Evolutionary conservation across 2,797 vertebrate species (phyloP).

Genomic region (Micromesistius poutassou): DNA sequence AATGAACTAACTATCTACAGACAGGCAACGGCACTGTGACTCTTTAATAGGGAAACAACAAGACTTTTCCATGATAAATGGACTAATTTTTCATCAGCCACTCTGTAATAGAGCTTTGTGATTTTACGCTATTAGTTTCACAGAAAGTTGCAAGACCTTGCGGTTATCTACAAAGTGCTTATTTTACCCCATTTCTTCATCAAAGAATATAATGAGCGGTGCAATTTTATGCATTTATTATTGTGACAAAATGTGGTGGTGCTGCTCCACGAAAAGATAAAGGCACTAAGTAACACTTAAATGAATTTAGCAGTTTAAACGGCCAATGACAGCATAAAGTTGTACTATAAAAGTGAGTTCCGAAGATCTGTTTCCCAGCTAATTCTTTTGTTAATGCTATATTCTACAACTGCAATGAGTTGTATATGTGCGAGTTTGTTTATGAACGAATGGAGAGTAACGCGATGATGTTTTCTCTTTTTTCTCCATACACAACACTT

Average conservation of each 20-base stretch:
- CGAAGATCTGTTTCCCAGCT: constrained; percentile 52
- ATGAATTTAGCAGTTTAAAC: constrained; percentile 58
- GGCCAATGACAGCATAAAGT: constrained; percentile 50
- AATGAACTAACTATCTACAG: background rate
- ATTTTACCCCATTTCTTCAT: constrained; percentile 62
- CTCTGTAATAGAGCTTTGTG: constrained; percentile 57
- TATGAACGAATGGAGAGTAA: background rate
- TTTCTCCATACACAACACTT: constrained; percentile 31
- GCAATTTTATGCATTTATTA: constrained; percentile 62
- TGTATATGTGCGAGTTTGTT: background rate
- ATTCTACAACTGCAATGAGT: constrained; percentile 21
- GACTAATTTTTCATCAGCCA: constrained; percentile 35
- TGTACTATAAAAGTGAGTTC: constrained; percentile 58
- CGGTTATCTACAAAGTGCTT: constrained; percentile 66
- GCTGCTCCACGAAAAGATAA: constrained; percentile 39
- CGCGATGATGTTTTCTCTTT: background rate
- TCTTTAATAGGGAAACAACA: constrained; percentile 37
- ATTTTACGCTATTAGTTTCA: constrained; percentile 51
- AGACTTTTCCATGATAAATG: constrained; percentile 37
- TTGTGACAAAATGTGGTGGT: constrained; percentile 58
- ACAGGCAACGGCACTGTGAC: constrained; percentile 17
- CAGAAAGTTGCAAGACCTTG: constrained; percentile 51
- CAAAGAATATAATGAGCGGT: constrained; percentile 60
- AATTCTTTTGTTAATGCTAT: constrained; percentile 14
- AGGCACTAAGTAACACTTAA: constrained; percentile 51